Evolutionary conservation across 2,797 vertebrate genomes (phyloP).

Genomic region (Coluber constrictor): DNA sequence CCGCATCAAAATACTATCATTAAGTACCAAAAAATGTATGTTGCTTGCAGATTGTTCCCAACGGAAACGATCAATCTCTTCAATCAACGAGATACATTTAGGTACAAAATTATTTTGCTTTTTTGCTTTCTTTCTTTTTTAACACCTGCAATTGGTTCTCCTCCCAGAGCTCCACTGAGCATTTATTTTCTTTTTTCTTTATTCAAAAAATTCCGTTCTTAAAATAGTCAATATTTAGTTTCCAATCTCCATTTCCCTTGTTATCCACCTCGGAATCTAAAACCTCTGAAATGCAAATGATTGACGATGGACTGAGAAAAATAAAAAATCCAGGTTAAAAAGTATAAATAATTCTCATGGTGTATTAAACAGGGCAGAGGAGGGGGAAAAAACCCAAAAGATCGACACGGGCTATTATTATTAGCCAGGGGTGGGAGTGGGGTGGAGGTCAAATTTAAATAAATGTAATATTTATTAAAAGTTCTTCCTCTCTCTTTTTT

Average conservation of each 20-base stretch:
- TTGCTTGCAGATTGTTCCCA: background rate
- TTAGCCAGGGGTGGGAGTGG: constrained; percentile 25
- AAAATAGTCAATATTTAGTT: constrained; percentile 69
- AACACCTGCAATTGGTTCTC: constrained; percentile 34
- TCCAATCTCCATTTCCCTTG: constrained; percentile 51
- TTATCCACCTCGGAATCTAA: constrained; percentile 51
- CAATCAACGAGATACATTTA: constrained; percentile 25
- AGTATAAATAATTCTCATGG: constrained; percentile 58
- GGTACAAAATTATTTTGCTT: constrained; percentile 8
- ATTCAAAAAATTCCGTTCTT: constrained; percentile 38
- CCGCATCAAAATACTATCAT: background rate
- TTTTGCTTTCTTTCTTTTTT: constrained; percentile 8
- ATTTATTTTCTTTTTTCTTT: background rate
- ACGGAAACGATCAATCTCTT: background rate
- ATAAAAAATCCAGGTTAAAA: constrained; percentile 47
- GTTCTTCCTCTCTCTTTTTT: background rate
- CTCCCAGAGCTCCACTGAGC: constrained; percentile 24
- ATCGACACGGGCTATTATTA: constrained; percentile 64
- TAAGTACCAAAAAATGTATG: background rate
- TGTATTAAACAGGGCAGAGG: constrained; percentile 64
- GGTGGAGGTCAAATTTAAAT: constrained; percentile 60
- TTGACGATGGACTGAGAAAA: constrained; percentile 53
- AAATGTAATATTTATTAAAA: constrained; percentile 70
- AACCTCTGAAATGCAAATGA: constrained; percentile 61
- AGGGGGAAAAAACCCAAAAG: constrained; percentile 61